phyloP scores from a whole-genome alignment of 2,797 vertebrate species.

The Epinephelus malabaricus region DNA sequence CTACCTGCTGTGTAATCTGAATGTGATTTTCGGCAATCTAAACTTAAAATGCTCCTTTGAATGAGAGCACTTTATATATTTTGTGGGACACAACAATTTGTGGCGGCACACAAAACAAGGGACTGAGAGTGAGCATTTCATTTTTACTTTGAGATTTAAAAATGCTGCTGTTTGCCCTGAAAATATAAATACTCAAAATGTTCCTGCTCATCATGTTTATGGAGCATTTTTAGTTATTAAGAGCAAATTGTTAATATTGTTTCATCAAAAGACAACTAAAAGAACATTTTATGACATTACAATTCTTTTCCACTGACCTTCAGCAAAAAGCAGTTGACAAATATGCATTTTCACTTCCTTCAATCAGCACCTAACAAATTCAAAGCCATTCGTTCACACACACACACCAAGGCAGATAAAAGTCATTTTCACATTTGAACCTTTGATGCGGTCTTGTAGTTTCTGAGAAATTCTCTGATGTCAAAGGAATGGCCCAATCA shows the following conservation, averaged over 20 bases:
- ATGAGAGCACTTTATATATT: slow-evolving; percentile 45
- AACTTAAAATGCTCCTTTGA: slow-evolving; percentile 45
- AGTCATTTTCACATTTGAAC: background rate
- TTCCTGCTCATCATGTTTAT: slow-evolving; percentile 33
- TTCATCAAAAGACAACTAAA: slow-evolving; percentile 17
- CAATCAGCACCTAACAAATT: slow-evolving; percentile 9
- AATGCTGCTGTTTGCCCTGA: slow-evolving; percentile 6
- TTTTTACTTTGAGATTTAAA: slow-evolving; percentile 27
- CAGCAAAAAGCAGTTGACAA: slow-evolving; percentile 18
- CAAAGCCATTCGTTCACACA: slow-evolving; percentile 28
- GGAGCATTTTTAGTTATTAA: slow-evolving; percentile 44
- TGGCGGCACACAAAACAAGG: slow-evolving; percentile 29
- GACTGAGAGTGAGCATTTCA: slow-evolving; percentile 14
- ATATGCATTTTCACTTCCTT: slow-evolving; percentile 30
- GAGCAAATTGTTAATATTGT: slow-evolving; percentile 11
- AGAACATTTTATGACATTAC: slow-evolving; percentile 30
- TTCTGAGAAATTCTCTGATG: slow-evolving; percentile 3
- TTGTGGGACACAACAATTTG: slow-evolving; percentile 39
- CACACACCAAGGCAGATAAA: background rate
- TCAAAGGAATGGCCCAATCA: slow-evolving; percentile 25
- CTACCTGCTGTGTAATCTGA: slow-evolving; percentile 74
- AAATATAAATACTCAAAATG: slow-evolving; percentile 34
- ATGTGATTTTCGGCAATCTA: slow-evolving; percentile 68
- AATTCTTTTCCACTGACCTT: slow-evolving; percentile 34
- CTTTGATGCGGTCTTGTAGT: slow-evolving; percentile 14